Evolutionary conservation across 2,888 invertebrate species (phyloP), one percentile per base, ranked within the genome.

Genomic region (Ormyrus nitidulus): DNA sequence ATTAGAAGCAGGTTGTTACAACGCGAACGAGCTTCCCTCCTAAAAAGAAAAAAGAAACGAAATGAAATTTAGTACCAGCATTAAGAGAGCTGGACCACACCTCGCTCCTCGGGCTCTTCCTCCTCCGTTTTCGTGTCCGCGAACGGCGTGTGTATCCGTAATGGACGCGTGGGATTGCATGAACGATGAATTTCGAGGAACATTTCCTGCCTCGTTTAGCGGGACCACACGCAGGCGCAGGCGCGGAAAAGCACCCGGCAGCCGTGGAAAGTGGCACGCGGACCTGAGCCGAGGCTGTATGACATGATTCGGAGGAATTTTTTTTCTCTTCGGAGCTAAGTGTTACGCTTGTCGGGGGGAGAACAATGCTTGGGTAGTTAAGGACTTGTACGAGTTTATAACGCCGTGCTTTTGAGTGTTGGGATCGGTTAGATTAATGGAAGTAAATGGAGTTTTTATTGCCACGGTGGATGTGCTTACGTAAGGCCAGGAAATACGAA

Each of bases 171-270:
- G 87, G 86, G 87, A 85, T 84, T 84, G 84, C 83, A 85, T 79
- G 83, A 83, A 85, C 85, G 85, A 84, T 85, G 86, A 86, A 87
- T 87, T 87, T 85, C 84, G 87, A 83, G 84, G 83, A 74, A 84
- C 78, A 82, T 80, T 83, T 83, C 82, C 83, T 74, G 79, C 74
- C 48, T 71, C 56, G 51, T 68, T 9, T 53, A 9, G 34, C 46
- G 64, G 66, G 74, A 78, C 81, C 81, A 81, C 81, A 78, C 79
- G 81, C 79, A 56, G 68, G 9, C 53, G 34, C 34, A 34, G 34
- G 53, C 70, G 49, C 48, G 58, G 65, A 68, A 72, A 68, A 70
- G 58, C 69, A 61, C 2, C 53, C 19, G 51, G 59, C 51, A 11
- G 56, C 56, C 46, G 58, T 46, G 8, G 56, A 58, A 59, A 73